Conservation (phyloP, 2,797 vertebrate species). For the Podarcis siculus region DNA sequence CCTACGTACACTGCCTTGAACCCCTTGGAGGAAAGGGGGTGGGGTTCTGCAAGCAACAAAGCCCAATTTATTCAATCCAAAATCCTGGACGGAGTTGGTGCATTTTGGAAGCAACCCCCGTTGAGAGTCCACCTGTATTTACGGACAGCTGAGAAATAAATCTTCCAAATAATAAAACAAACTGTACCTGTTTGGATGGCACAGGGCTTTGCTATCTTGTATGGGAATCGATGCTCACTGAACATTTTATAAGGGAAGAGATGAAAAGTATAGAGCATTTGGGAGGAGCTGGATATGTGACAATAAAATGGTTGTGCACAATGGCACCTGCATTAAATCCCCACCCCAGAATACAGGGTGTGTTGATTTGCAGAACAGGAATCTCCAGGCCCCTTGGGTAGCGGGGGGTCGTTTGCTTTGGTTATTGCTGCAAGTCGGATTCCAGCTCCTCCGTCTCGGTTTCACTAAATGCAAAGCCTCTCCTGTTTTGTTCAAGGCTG, state of each 20-base stretch:
- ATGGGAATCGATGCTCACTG: background rate
- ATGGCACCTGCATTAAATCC: background rate
- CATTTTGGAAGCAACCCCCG: background rate
- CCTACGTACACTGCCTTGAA: no score
- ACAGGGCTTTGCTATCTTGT: background rate
- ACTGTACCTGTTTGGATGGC: background rate
- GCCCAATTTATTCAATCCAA: no score
- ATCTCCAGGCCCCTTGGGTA: background rate
- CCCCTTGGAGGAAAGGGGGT: no score
- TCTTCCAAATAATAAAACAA: background rate
- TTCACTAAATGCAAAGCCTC: background rate
- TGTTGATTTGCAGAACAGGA: background rate
- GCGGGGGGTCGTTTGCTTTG: background rate
- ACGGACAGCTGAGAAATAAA: background rate
- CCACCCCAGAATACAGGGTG: background rate
- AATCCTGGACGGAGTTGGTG: background rate
- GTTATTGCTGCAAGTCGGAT: background rate
- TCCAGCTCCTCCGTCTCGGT: no score
- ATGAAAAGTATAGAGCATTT: background rate
- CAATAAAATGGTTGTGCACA: background rate
- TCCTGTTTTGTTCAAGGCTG: background rate
- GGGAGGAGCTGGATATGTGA: background rate
- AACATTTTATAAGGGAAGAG: background rate
- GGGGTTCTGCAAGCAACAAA: no score
- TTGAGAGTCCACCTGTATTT: background rate